Conservation (phyloP, 2,888 invertebrate genomes). For the Ypsolopha sequella region DNA sequence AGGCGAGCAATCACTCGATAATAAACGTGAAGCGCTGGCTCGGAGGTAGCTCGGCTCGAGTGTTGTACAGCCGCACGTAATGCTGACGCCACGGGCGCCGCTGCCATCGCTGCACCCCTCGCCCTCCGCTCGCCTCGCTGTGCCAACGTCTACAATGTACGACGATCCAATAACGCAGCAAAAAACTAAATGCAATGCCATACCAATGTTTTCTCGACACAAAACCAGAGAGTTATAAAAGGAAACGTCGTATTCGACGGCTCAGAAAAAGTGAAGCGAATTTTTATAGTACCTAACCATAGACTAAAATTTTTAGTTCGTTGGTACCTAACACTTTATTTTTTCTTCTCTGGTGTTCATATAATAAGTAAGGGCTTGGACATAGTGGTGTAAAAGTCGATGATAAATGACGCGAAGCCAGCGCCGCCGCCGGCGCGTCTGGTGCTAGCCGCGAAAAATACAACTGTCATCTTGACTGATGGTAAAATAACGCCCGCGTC, state of each 20-base stretch:
- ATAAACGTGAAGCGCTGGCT: constrained; percentile 56
- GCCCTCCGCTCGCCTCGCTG: background rate
- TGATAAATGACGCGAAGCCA: constrained; percentile 55
- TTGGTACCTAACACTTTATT: background rate
- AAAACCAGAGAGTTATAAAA: background rate
- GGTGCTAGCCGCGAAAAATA: constrained; percentile 64
- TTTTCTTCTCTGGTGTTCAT: background rate
- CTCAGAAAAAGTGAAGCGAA: background rate
- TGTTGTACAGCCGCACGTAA: constrained; percentile 40
- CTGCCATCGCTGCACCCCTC: constrained; percentile 16
- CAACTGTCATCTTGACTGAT: constrained; percentile 68
- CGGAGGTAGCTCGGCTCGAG: constrained; percentile 17
- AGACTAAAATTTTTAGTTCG: no score
- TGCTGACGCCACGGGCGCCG: constrained; percentile 40
- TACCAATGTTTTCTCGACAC: constrained; percentile 1
- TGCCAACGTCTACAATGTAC: constrained; percentile 2
- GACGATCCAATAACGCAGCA: background rate
- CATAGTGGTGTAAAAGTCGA: constrained; percentile 38
- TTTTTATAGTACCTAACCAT: background rate
- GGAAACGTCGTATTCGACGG: background rate
- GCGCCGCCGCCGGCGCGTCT: constrained; percentile 60
- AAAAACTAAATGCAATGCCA: background rate
- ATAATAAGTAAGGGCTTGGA: constrained; percentile 45
- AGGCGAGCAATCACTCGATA: constrained; percentile 64
- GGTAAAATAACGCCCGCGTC: constrained; percentile 60